These are phyloP conservation scores for Diaperis boleti DNA, from an alignment of 2,888 invertebrate genomes.

Conservation along the genomic window DNA sequence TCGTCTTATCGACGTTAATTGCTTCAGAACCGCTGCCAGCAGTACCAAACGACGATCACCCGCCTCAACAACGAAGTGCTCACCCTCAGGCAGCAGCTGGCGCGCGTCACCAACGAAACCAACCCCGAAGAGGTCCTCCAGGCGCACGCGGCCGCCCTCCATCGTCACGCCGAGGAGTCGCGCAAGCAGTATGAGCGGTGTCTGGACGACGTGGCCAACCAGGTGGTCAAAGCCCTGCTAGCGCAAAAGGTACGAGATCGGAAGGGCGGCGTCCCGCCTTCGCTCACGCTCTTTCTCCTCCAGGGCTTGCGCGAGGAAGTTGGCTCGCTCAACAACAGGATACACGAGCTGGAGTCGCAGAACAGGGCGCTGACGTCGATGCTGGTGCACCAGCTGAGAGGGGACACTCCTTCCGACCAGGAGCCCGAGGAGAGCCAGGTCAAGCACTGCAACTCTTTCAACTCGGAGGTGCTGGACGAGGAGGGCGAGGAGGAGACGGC, in stretches of 20 bases:
- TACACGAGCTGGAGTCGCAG: slow-evolving; percentile 83
- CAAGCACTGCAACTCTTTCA: slow-evolving; percentile 65
- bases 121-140: slow-evolving; percentile 70
- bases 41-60: slow-evolving; percentile 77
- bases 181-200: slow-evolving; percentile 82
- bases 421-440: slow-evolving; percentile 32
- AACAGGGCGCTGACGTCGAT: slow-evolving; percentile 80
- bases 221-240: slow-evolving; percentile 84
- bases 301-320: slow-evolving; percentile 85
- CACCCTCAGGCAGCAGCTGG: slow-evolving; percentile 73
- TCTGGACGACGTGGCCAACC: slow-evolving; percentile 86
- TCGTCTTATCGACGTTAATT: slow-evolving; percentile 57
- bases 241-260: slow-evolving; percentile 91
- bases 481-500: slow-evolving; percentile 44
- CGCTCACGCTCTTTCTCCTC: too few species aligned
- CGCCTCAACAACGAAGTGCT: slow-evolving; percentile 78
- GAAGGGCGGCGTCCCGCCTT: too few species aligned
- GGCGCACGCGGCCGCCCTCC: slow-evolving; percentile 73
- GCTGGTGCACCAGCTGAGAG: slow-evolving; percentile 75
- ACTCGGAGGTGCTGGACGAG: slow-evolving; percentile 62
- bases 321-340: slow-evolving; percentile 77
- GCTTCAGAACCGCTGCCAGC: slow-evolving; percentile 77
- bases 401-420: slow-evolving; percentile 49
- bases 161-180: slow-evolving; percentile 75
- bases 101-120: slow-evolving; percentile 64